Evolutionary conservation across 2,797 vertebrate species (phyloP), one percentile per base, ranked within the genome.

Genomic region (Lutjanus argentimaculatus): DNA sequence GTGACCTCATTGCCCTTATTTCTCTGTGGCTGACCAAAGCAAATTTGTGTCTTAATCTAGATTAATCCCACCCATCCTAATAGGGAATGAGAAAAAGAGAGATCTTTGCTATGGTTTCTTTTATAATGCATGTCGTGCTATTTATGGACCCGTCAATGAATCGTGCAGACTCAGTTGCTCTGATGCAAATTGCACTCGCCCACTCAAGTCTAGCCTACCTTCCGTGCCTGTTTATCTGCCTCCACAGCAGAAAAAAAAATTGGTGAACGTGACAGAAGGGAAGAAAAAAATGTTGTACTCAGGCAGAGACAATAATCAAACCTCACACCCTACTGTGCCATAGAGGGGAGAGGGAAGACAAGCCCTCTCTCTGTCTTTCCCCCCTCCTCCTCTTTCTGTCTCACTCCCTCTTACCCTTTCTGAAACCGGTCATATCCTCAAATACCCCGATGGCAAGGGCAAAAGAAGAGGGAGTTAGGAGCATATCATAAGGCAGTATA

Each of bases 111-210:
- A 64, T 84, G 73, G 89, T 89, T 89, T 90, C 49, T 90, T 86
- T 85, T 82, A 84, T 64, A 81, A 80, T 88, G 80, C 83, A 77
- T 83, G 77, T 75, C 57, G 55, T 84, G 79, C 80, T 91, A 90
- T 91, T 93, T 91, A 78, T 85, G 80, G 85, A 76, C 74, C 85
- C 75, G 79, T 92, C 94, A 93, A 90, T 88, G 87, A 90, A 89
- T 94, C 78, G 86, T 92, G 92, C 88, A 90, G 85, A 91, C 82
- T 67, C 85, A 75, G 77, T 75, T 10, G 15, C 88, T 87, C 67
- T 92, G 87, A 91, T 93, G 85, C 81, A 91, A 91, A 91, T 93
- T 86, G 75, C 72, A 80, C 81, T 85, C 85, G 19, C 92, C 91
- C 92, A 92, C 88, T 90, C 71, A 72, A 79, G 83, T 90, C 90